Evolutionary conservation across 2,888 invertebrate species (phyloP), one percentile per base, ranked within the genome.

Genomic region (Drosophila suboccidentalis): DNA sequence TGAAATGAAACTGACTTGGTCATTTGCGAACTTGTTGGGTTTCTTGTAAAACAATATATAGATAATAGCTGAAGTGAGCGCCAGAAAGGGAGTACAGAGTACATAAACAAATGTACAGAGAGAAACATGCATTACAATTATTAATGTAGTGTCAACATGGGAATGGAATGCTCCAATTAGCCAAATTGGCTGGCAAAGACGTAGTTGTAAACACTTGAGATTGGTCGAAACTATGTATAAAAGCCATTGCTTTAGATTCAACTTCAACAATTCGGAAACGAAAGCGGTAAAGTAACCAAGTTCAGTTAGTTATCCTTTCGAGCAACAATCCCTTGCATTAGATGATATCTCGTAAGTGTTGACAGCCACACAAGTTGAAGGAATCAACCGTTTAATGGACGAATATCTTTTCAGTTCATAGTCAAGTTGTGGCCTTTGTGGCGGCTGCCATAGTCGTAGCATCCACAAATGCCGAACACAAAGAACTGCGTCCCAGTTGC

Each of bases 321-420:
- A 70, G 22, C 26, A 10, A 47, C 5, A 73, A n/a, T 4, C 8
- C 38, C 34, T 43, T 58, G n/a, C 32, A 32, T 15, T 10, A 39
- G 49, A 85, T 87, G 85, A 71, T 79, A 71, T 53, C 44, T 41
- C 54, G 88, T 86, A 86, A 86, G 85, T 85, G 22, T 6, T 8
- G 13, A 9, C 3, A 9, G 17, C 17, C 8, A 1, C 1, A 15
- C 0, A 17, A 50, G 10, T 29, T 4, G 44, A 36, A 32, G 1
- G 17, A 50, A 1, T 10, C 22, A 32, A 8, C 1, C 19, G 2
- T 3, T n/a, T 22, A 32, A 47, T 43, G 4, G 22, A 4, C 26
- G 44, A 19, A 17, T 60, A 38, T 71, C 50, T 49, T 75, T 51
- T 13, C 43, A 84, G 84, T 74, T 62, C 51, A 54, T 11, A 19